A percentile compares a stretch with the other conserved stretches of the same genome.
Evolutionary conservation across 1,140 invertebrate genomes (phyloP).

Genomic region (Drosophila funebris): DNA sequence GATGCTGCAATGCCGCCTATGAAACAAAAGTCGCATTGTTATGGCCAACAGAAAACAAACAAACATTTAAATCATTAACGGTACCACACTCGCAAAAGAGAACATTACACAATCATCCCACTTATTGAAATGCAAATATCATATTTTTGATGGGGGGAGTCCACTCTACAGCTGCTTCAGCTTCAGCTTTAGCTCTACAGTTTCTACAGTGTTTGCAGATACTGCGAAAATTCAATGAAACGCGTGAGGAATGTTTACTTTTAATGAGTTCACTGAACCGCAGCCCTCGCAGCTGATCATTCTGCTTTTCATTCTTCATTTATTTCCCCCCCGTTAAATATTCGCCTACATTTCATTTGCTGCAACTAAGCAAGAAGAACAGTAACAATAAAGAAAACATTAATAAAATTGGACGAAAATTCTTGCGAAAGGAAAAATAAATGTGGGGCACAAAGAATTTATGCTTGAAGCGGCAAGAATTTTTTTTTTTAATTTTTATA

Average conservation of each 20-base stretch:
- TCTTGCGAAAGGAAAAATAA: conserved; percentile 8
- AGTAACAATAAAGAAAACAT: conserved; percentile 17
- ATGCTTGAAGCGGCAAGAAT: conserved; percentile 31
- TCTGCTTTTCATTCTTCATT: neutral
- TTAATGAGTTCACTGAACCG: conserved; percentile 61
- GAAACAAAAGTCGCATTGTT: conserved; percentile 47
- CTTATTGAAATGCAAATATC: conserved; percentile 75
- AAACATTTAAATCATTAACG: conserved; percentile 63
- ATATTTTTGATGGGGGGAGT: conserved; percentile 21
- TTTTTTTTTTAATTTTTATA: conserved; percentile 4
- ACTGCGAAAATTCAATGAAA: conserved; percentile 14
- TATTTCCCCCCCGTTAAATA: neutral
- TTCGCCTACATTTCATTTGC: neutral
- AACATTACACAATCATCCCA: conserved; percentile 63
- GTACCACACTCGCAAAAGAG: conserved; percentile 22
- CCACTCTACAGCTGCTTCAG: neutral
- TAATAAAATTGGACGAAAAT: conserved; percentile 11
- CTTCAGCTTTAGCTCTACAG: neutral
- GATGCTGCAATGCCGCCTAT: conserved; percentile 16
- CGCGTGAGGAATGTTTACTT: conserved; percentile 35
- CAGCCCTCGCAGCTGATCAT: conserved; percentile 19
- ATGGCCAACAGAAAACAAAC: neutral
- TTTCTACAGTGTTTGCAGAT: neutral
- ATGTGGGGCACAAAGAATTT: conserved; percentile 21
- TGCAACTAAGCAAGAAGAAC: neutral